Evolutionary conservation across 2,888 invertebrate species (phyloP).

Genomic region (Machimus atricapillus): DNA sequence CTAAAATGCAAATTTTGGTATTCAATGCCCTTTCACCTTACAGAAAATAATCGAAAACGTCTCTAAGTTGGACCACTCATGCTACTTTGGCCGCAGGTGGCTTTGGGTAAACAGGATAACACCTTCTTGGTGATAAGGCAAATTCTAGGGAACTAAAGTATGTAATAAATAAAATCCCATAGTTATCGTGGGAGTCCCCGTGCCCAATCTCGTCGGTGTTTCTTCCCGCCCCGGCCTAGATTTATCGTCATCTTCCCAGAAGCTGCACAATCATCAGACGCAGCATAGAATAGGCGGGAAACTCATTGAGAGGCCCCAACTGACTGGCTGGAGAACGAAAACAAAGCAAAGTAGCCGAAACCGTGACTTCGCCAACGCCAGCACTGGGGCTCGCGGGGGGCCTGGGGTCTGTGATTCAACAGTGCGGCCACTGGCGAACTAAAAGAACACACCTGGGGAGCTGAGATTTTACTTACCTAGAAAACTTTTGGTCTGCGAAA

Average conservation of each 20-base stretch:
- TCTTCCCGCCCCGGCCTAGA: neutral
- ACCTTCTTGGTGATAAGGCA: neutral
- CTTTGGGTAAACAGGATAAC: neutral
- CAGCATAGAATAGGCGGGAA: neutral
- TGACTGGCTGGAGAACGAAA: neutral
- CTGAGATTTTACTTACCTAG: conserved; percentile 15
- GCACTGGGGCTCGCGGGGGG: neutral
- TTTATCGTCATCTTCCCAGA: neutral
- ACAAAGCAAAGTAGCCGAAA: neutral
- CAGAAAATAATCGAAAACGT: neutral
- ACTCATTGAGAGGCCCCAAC: neutral
- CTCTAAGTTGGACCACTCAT: neutral
- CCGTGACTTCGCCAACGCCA: neutral
- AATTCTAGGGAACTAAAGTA: neutral
- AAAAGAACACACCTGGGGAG: neutral
- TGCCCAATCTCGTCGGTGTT: neutral
- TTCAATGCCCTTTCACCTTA: neutral
- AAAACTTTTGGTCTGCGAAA: conserved; percentile 18
- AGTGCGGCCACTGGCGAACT: neutral
- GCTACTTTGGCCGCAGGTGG: neutral
- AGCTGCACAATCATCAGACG: neutral
- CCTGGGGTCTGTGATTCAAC: neutral
- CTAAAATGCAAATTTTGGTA: neutral
- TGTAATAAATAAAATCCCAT: neutral
- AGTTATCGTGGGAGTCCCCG: neutral